phyloP scores from a whole-genome alignment of 1,140 invertebrate genomes.

The Heliconius hewitsoni region DNA sequence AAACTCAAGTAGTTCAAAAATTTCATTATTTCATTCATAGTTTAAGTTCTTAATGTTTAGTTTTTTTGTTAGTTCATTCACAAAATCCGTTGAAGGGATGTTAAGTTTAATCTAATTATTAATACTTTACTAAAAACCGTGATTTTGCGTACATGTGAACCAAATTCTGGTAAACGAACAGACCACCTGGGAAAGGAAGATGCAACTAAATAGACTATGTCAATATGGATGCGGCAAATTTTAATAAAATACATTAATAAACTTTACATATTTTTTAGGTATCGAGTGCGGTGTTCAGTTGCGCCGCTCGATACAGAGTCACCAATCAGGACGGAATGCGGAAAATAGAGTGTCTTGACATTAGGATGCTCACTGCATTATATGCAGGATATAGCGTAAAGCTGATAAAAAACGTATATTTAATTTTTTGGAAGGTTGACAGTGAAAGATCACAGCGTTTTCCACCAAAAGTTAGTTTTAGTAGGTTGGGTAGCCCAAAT shows the following conservation, averaged over 20 bases:
- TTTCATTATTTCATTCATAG: not conserved
- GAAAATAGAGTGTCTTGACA: too few species aligned
- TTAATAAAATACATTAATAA: not conserved
- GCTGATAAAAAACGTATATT: too few species aligned
- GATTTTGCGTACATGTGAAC: constrained; percentile 48
- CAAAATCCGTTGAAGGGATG: constrained; percentile 4
- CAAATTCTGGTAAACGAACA: constrained; percentile 51
- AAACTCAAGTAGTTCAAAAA: not conserved
- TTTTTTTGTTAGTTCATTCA: not conserved
- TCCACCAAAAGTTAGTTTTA: too few species aligned
- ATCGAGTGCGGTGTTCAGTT: too few species aligned
- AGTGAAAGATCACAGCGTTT: too few species aligned
- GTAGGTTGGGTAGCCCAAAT: too few species aligned
- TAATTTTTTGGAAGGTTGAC: too few species aligned
- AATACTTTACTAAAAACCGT: constrained; percentile 40
- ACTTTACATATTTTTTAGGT: too few species aligned
- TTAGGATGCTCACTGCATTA: too few species aligned
- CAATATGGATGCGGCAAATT: constrained; percentile 37
- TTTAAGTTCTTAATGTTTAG: not conserved
- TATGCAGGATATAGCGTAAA: too few species aligned
- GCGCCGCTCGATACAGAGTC: too few species aligned
- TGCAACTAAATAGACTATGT: constrained; percentile 30
- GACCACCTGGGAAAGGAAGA: constrained; percentile 59
- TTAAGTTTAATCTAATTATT: constrained; percentile 23
- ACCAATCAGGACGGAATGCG: too few species aligned